Evolutionary conservation across 2,888 invertebrate genomes (phyloP), one percentile per base, ranked within the genome.

Genomic region (Heliconius erato): DNA sequence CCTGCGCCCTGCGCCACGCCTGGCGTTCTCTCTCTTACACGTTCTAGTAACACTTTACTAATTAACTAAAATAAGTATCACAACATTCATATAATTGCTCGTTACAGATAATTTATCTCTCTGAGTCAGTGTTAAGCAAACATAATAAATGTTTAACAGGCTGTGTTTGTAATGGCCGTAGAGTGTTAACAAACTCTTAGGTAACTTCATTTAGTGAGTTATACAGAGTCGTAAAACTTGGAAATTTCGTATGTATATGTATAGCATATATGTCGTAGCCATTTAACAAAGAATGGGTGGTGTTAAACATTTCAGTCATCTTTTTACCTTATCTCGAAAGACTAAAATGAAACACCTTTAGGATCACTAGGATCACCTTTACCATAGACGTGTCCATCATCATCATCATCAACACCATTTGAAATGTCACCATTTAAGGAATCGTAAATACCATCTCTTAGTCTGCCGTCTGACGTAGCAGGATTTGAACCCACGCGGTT

Each of bases 91-190:
- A 54, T 71, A n/a, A 44, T 40, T n/a, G 54, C 79, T 54, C 44
- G 44, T 69, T 79, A 69, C 9, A 79, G 28, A 68, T 77, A 59
- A 77, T 81, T 81, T 69, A 40, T 71, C 69, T 81, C 28, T 74
- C 67, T 80, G 80, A 81, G 59, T 81, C 81, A 81, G 59, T 77
- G 69, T 77, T 76, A 69, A 77, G 32, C 76, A 59, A 67, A 76
- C 40, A 32, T 80, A 77, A 81, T 81, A 63, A 77, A 59, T 71
- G 69, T 28, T 26, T 63, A 76, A 76, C 80, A 81, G 40, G 26
- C 59, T n/a, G 35, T 81, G 69, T 81, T 81, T 77, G 81, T 63
- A 68, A 79, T 79, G 69, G 16, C 69, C 68, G 16, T 69, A 28
- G 35, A 32, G 54, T 81, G 77, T 77, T 81, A 77, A 54, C 69